A percentile compares a stretch with the other conserved stretches of the same genome.
phyloP scores from a whole-genome alignment of 1,140 invertebrate species.

The Mercenaria mercenaria region DNA sequence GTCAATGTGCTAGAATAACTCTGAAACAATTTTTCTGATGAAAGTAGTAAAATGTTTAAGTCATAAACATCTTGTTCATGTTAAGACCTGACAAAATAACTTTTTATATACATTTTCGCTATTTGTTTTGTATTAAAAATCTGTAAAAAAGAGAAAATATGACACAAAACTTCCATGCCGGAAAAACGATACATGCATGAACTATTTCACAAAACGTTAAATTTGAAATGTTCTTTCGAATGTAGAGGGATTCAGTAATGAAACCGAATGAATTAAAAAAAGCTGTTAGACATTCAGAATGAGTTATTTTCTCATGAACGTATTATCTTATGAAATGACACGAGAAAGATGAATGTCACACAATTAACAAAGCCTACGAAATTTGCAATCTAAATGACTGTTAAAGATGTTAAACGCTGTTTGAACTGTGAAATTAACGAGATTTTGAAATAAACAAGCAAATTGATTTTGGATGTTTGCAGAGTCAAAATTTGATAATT shows the following conservation, averaged over 20 bases:
- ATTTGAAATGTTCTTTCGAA: neutral
- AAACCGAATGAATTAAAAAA: too few species aligned
- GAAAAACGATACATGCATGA: neutral
- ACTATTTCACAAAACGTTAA: neutral
- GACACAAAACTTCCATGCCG: slow-evolving; percentile 12
- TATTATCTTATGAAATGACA: neutral
- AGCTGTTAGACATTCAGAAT: neutral
- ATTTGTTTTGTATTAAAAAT: too few species aligned
- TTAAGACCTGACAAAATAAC: too few species aligned
- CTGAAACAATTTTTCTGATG: too few species aligned
- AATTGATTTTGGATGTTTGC: neutral
- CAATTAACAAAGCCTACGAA: neutral
- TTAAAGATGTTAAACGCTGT: too few species aligned
- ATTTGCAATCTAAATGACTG: neutral
- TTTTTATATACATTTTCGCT: too few species aligned
- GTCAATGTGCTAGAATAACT: too few species aligned
- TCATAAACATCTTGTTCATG: too few species aligned
- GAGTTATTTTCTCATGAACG: neutral
- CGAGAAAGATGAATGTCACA: neutral
- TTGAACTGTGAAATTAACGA: too few species aligned
- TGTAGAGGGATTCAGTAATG: neutral
- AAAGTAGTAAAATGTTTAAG: too few species aligned
- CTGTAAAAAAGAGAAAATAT: too few species aligned
- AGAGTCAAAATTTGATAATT: neutral
- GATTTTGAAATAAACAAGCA: too few species aligned